Conservation (phyloP, 2,888 invertebrate species). For the Apantesis nais region DNA sequence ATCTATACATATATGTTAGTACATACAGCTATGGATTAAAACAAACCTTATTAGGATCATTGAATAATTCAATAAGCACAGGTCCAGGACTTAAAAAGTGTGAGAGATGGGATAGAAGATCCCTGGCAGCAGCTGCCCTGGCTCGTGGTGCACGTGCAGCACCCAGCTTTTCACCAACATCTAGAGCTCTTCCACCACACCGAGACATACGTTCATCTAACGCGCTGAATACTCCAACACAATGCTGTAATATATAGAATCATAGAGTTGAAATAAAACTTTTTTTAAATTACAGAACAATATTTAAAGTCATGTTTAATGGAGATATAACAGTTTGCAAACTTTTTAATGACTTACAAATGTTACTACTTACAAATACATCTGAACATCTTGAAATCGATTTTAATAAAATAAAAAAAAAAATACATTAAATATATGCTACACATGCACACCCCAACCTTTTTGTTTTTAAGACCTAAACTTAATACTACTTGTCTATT, state of each 20-base stretch:
- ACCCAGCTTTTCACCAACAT: conserved; percentile 99
- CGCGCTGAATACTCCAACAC: conserved; percentile 95
- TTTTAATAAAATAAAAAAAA: too few relatives aligned
- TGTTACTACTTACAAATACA: too few relatives aligned
- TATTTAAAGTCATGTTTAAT: background rate
- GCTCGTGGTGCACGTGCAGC: conserved; percentile 98
- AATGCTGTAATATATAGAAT: conserved; percentile 84
- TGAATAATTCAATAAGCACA: conserved; percentile 93
- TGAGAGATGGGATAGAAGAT: conserved; percentile 95
- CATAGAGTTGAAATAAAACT: background rate
- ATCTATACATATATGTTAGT: too few relatives aligned
- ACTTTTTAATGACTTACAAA: too few relatives aligned
- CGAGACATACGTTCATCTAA: conserved; percentile 98
- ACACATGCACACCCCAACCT: background rate
- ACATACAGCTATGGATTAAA: background rate
- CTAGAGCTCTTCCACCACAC: conserved; percentile 98
- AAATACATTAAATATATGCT: background rate
- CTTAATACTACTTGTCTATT: background rate
- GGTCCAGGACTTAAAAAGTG: conserved; percentile 96
- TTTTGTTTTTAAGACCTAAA: background rate
- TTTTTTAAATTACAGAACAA: background rate
- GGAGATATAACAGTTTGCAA: too few relatives aligned
- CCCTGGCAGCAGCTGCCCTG: conserved; percentile 97
- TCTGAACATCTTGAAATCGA: too few relatives aligned
- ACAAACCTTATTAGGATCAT: conserved; percentile 91